A percentile compares a stretch with the other conserved stretches of the same genome.
Evolutionary conservation across 2,888 invertebrate genomes (phyloP).

Genomic region (Diadegma fenestrale): DNA sequence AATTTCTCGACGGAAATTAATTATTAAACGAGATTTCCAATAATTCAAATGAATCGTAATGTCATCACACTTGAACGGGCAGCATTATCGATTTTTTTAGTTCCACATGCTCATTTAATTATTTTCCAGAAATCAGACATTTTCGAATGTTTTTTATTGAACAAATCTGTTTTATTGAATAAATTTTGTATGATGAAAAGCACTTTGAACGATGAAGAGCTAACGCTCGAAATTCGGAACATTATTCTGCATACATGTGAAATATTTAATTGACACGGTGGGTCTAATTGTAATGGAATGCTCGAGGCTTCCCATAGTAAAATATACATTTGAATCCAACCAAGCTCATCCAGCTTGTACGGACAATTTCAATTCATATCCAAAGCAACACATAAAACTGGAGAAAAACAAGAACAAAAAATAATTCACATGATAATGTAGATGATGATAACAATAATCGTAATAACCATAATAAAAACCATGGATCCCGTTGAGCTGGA

Average conservation of each 20-base stretch:
- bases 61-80: background rate
- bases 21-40: background rate
- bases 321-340: background rate
- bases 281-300: background rate
- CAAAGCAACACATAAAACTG: background rate
- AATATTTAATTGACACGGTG: background rate
- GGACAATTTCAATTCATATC: background rate
- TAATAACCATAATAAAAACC: background rate
- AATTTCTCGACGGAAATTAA: background rate
- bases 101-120: background rate
- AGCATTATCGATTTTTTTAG: background rate
- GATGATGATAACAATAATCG: background rate
- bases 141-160: background rate
- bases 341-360: background rate
- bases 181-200: background rate
- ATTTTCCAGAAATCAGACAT: background rate
- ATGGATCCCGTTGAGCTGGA: background rate
- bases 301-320: background rate
- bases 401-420: background rate
- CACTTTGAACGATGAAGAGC: background rate
- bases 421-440: background rate
- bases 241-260: background rate
- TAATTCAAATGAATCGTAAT: background rate
- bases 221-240: background rate
- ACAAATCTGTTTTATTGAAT: background rate